Evolutionary conservation across 2,113 vertebrate genomes (phyloP), one percentile per base, ranked within the genome.

Genomic region (Cyprinodon variegatus): DNA sequence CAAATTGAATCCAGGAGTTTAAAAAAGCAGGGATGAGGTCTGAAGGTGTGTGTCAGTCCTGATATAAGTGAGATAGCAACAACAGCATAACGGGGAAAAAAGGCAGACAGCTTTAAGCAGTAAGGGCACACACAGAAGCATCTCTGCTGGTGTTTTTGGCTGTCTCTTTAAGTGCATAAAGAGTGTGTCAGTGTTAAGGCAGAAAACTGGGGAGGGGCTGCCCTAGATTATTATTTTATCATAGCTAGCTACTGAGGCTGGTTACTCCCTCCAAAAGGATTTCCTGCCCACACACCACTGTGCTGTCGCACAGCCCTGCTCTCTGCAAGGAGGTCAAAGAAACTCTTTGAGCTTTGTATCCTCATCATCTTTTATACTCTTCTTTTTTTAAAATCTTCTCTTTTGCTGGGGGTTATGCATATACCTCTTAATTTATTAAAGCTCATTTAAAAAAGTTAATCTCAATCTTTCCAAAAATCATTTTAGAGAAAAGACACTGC

Each of bases 221-320:
- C 77, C 92, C 93, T 91, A 93, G 91, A 94, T 95, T 91, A 94
- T 94, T 93, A 92, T 93, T 93, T 93, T 86, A 94, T 95, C 86
- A 87, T 68, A 62, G 85, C 80, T 79, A 61, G 79, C 79, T 85
- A 65, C 82, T 79, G 82, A 88, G 86, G 84, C 84, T 65, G 81
- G 86, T 79, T 90, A 73, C 68, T 70, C 71, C 86, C 86, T 92
- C 83, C 79, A 59, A 83, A 75, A 90, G 88, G 87, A 90, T 90
- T 72, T 77, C 88, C 90, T 77, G 90, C 88, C 79, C 72, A 71
- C 71, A 65, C 81, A 79, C 79, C 81, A 74, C 64, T 63, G n/a
- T 38, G 9, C 50, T 40, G 45, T 75, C 65, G 20, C 81, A 70
- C 76, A 17, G 68, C 61, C 87, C 64, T 81, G 60, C 71, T 82